Conservation (phyloP, 2,113 vertebrate species). For the Monopterus albus region DNA sequence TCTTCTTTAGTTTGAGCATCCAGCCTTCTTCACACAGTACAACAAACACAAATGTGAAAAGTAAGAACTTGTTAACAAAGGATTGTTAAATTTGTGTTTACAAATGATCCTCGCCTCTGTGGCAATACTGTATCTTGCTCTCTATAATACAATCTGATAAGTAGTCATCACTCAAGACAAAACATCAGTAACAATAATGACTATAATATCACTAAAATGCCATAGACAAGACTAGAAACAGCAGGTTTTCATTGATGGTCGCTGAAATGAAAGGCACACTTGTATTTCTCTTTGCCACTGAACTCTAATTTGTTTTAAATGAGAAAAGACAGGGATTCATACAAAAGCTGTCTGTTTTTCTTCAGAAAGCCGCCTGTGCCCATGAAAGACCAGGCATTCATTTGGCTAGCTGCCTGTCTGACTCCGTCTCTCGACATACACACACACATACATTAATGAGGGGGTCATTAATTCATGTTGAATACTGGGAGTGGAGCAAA, state of each 20-base stretch:
- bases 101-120: conserved; percentile 34
- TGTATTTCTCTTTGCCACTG: conserved; percentile 86
- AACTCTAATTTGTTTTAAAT: conserved; percentile 97
- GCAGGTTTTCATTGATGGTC: conserved; percentile 85
- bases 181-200: conserved; percentile 66
- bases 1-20: not conserved
- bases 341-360: conserved; percentile 93
- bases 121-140: conserved; percentile 22
- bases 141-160: conserved; percentile 59
- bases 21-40: conserved; percentile 8
- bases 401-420: conserved; percentile 73
- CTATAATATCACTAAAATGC: conserved; percentile 76
- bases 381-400: conserved; percentile 92
- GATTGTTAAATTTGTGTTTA: conserved; percentile 43
- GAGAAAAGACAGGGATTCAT: conserved; percentile 92
- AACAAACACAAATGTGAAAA: conserved; percentile 23
- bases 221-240: conserved; percentile 81
- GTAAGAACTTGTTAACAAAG: conserved; percentile 21
- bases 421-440: conserved; percentile 64
- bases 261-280: conserved; percentile 85
- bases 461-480: conserved; percentile 90
- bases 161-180: conserved; percentile 40
- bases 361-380: conserved; percentile 86
- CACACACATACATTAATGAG: conserved; percentile 77
- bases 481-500: conserved; percentile 89